These are phyloP conservation scores for Todiramphus chloris DNA, from an alignment of 2,113 vertebrate genomes.

Conservation along the genomic window DNA sequence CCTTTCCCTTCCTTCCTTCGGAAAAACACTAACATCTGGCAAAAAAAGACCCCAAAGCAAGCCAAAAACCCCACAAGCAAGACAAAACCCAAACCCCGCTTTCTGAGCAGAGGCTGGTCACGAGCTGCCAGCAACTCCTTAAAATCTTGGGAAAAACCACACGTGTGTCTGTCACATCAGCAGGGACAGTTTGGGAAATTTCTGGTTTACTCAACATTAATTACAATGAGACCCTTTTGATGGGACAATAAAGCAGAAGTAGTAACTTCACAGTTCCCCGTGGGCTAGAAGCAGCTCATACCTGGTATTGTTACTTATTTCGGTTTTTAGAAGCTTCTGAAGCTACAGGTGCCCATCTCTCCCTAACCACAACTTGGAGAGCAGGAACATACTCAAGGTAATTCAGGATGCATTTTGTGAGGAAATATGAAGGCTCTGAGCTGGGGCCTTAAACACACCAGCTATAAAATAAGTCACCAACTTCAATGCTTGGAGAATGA, in stretches of 20 bases:
- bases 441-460: neutral
- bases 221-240: neutral
- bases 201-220: neutral
- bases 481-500: neutral
- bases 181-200: neutral
- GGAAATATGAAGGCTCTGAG: neutral
- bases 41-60: no score
- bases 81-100: neutral
- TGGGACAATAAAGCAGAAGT: neutral
- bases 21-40: neutral
- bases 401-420: neutral
- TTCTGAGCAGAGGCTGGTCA: neutral
- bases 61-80: no score
- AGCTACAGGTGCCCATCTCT: neutral
- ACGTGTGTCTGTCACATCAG: fast-evolving
- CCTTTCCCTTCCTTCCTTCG: no score
- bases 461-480: neutral
- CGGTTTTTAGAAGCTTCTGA: neutral
- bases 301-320: neutral
- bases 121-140: neutral
- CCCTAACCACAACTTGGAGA: neutral
- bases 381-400: neutral
- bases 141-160: neutral
- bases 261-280: neutral
- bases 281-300: neutral